Conservation (phyloP, 2,888 invertebrate species). For the Lasioglossum vierecki region DNA sequence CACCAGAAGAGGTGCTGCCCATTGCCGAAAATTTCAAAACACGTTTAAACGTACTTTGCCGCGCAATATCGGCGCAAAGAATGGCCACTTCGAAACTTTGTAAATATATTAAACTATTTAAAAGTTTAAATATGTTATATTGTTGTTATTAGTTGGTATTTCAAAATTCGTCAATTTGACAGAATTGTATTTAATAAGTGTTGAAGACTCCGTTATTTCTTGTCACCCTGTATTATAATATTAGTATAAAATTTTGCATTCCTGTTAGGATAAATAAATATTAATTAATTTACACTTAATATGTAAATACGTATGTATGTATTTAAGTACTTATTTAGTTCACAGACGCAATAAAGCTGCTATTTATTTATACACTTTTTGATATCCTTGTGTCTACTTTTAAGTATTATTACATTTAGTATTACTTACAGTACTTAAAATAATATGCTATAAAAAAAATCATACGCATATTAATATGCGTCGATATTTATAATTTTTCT, state of each 20-base stretch:
- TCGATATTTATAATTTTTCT: background rate
- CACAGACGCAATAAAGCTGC: background rate
- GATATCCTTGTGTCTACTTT: background rate
- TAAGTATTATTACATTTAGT: background rate
- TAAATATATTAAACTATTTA: too few species aligned
- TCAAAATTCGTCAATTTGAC: too few species aligned
- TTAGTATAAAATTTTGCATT: background rate
- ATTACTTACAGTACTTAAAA: background rate
- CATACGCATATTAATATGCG: too few species aligned
- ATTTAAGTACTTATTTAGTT: background rate
- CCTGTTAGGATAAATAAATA: background rate
- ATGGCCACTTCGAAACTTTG: too few species aligned
- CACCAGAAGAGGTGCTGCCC: too few species aligned
- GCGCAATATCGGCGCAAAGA: too few species aligned
- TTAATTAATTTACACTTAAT: background rate
- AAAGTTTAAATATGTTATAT: too few species aligned
- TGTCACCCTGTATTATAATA: background rate
- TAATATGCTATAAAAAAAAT: background rate
- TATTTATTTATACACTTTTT: background rate
- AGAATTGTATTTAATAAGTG: too few species aligned
- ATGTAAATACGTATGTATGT: background rate
- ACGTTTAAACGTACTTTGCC: too few species aligned
- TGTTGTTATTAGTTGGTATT: too few species aligned
- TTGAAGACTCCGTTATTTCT: too few species aligned
- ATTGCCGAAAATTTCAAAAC: too few species aligned